These are phyloP conservation scores for Pediacus dermestoides DNA, from an alignment of 2,888 invertebrate genomes.

Conservation along the genomic window DNA sequence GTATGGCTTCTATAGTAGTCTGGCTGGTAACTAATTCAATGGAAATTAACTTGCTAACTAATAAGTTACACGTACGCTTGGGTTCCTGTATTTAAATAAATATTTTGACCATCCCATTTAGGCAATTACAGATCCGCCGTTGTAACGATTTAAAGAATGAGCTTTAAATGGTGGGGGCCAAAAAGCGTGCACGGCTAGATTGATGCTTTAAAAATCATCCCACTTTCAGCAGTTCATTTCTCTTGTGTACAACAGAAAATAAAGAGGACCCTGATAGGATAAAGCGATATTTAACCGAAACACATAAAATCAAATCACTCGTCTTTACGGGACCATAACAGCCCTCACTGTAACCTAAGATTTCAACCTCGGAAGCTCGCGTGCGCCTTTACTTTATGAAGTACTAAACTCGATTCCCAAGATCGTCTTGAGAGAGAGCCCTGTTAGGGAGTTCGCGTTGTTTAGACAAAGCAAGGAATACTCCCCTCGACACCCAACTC, in stretches of 20 bases:
- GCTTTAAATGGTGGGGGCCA: slow-evolving; percentile 13
- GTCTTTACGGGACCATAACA: slow-evolving; percentile 51
- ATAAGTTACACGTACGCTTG: too few relatives aligned
- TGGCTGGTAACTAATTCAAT: too few relatives aligned
- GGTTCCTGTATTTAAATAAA: too few relatives aligned
- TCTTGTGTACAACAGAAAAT: slow-evolving; percentile 8
- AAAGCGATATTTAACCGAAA: slow-evolving; percentile 50
- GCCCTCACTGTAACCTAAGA: slow-evolving; percentile 49
- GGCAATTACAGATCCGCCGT: slow-evolving; percentile 3
- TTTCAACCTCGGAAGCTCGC: slow-evolving; percentile 50
- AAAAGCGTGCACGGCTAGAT: slow-evolving; percentile 12
- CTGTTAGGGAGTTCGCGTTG: slow-evolving; percentile 5
- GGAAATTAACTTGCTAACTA: too few relatives aligned
- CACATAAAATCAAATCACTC: slow-evolving; percentile 52
- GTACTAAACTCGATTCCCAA: slow-evolving; percentile 50
- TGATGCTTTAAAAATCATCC: slow-evolving; percentile 15
- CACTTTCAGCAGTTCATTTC: slow-evolving; percentile 19
- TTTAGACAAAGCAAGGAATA: slow-evolving; percentile 28
- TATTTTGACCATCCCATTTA: slow-evolving; percentile 4
- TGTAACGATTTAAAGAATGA: slow-evolving; percentile 4
- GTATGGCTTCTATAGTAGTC: too few relatives aligned
- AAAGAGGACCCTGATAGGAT: slow-evolving; percentile 31
- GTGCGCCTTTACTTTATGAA: slow-evolving; percentile 52
- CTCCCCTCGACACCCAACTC: slow-evolving; percentile 42
- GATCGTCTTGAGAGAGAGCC: slow-evolving; percentile 27